phyloP scores from a whole-genome alignment of 2,113 vertebrate genomes.

The Uropsilus gracilis region DNA sequence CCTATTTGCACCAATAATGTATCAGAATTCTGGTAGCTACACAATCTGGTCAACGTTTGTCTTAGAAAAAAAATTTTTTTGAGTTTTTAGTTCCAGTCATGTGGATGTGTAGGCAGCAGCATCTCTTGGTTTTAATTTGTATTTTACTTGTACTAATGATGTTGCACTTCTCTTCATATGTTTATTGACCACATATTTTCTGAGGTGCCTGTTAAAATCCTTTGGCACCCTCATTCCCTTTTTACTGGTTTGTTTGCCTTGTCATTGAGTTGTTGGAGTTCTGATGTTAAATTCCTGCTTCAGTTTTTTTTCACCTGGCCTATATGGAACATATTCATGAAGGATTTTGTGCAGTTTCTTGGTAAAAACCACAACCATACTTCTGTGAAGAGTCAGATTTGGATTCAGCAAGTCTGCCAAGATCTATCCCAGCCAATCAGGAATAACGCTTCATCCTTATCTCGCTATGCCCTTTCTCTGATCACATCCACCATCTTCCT shows the following conservation, averaged over 20 bases:
- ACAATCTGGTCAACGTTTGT: not conserved
- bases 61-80: not conserved
- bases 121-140: conserved; percentile 28
- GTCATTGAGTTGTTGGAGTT: conserved; percentile 10
- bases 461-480: not conserved
- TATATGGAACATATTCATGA: not conserved
- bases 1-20: not conserved
- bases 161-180: not conserved
- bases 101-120: not conserved
- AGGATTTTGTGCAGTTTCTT: conserved; percentile 1
- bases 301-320: not conserved
- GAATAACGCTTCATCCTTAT: not conserved
- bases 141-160: conserved; percentile 37
- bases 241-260: not conserved
- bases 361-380: not conserved
- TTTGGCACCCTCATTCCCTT: not conserved
- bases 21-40: not conserved
- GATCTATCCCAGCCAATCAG: not conserved
- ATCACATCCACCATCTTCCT: not conserved
- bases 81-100: not conserved
- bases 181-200: not conserved
- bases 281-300: not conserved
- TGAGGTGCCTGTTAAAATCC: conserved; percentile 14
- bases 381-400: conserved; percentile 28
- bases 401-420: not conserved